Percentiles rank a stretch among this genome's conserved stretches.
Conservation (phyloP, 2,113 vertebrate genomes). For the Mohoua ochrocephala region DNA sequence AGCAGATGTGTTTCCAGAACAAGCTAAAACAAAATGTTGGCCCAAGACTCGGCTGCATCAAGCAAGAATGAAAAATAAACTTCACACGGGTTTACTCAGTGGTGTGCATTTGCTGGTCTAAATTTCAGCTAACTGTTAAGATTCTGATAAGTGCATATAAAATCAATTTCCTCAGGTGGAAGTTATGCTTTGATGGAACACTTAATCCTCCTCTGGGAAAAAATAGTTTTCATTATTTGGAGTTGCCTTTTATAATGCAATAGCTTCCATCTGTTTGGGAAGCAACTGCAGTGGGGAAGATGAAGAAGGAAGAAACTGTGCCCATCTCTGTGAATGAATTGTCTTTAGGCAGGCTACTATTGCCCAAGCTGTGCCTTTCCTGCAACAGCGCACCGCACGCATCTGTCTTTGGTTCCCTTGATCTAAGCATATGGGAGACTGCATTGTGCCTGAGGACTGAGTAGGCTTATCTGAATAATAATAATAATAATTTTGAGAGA, state of each 20-base stretch:
- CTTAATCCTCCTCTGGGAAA: conserved; percentile 46
- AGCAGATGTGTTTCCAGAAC: not conserved
- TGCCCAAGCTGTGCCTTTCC: not conserved
- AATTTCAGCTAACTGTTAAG: conserved; percentile 24
- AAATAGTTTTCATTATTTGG: conserved; percentile 48
- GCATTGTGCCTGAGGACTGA: not conserved
- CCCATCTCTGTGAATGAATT: not conserved
- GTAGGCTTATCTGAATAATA: not conserved
- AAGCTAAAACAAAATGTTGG: not conserved
- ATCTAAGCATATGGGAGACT: not conserved
- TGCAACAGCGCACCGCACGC: not conserved
- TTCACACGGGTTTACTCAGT: not conserved
- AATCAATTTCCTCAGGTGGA: conserved; percentile 23
- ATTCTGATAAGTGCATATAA: not conserved
- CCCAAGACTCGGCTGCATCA: not conserved
- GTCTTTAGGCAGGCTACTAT: not conserved
- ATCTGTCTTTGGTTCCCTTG: not conserved
- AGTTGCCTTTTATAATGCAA: not conserved
- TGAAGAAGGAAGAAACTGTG: not conserved
- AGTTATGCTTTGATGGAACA: not conserved
- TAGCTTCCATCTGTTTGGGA: not conserved
- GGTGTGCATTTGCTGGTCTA: not conserved
- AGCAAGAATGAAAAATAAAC: not conserved
- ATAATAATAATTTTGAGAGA: not conserved
- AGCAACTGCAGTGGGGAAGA: not conserved